A percentile compares a stretch with the other conserved stretches of the same genome.
These are phyloP conservation scores for Sciurus niger DNA, from an alignment of 2,113 vertebrate genomes.

Conservation along the genomic window DNA sequence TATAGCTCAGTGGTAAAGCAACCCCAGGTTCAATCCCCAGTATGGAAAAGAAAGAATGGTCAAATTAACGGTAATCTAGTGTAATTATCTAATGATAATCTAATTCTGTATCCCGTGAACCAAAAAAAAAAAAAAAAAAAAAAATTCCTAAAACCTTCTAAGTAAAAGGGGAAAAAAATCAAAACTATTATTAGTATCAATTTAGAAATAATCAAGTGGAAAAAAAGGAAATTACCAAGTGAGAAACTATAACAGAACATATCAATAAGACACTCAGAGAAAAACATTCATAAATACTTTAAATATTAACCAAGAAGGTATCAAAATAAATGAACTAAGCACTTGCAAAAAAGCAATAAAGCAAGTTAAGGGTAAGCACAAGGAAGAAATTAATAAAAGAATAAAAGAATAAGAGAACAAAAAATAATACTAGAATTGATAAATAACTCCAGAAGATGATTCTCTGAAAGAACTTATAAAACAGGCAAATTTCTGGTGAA, in stretches of 20 bases:
- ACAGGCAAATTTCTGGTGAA: conserved; percentile 6
- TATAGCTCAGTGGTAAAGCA: neutral
- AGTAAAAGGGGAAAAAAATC: neutral
- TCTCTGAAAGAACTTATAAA: neutral
- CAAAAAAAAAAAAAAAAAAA: conserved; percentile 14
- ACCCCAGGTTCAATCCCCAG: neutral
- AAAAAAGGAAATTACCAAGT: neutral
- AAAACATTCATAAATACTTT: conserved; percentile 35
- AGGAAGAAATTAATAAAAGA: conserved; percentile 36
- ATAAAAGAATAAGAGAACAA: conserved; percentile 6
- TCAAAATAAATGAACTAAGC: conserved; percentile 38
- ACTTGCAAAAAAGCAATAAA: conserved; percentile 24
- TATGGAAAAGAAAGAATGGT: neutral
- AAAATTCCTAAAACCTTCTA: neutral
- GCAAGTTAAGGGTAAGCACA: neutral
- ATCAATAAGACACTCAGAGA: neutral
- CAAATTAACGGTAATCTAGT: neutral
- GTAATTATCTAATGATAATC: neutral
- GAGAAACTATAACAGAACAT: conserved; percentile 40
- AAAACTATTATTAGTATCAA: neutral
- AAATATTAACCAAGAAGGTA: conserved; percentile 49
- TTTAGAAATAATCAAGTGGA: conserved; percentile 13
- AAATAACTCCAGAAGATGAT: neutral
- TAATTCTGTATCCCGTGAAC: neutral
- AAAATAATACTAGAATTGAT: conserved; percentile 20